A percentile compares a stretch with the other conserved stretches of the same genome.
Evolutionary conservation across 2,113 vertebrate genomes (phyloP).

Genomic region (Rhea americana): DNA sequence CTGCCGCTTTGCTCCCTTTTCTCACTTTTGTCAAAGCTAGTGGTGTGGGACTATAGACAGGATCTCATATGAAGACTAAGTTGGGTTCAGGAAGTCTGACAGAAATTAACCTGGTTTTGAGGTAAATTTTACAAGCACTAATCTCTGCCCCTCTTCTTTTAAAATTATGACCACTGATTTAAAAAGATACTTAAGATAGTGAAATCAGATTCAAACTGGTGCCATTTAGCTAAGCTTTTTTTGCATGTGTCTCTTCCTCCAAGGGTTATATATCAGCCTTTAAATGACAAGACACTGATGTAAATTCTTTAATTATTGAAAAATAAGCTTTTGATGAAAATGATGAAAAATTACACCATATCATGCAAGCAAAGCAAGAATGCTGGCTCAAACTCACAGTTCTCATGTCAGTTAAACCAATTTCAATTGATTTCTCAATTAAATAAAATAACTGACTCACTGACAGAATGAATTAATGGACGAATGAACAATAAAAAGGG

Average conservation of each 20-base stretch:
- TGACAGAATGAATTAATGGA: not conserved
- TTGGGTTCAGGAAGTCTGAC: not conserved
- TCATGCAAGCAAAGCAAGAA: not conserved
- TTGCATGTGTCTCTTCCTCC: not conserved
- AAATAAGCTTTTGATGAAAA: not conserved
- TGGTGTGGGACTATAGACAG: not conserved
- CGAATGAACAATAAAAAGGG: not conserved
- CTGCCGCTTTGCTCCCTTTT: not conserved
- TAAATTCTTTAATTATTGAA: not conserved
- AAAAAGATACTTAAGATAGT: not conserved
- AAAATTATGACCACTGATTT: not conserved
- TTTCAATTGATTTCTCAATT: not conserved
- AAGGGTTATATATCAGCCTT: not conserved
- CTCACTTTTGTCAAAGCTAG: not conserved
- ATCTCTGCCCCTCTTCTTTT: not conserved
- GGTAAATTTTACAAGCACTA: not conserved
- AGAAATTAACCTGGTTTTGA: fast-evolving
- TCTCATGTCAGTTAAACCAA: not conserved
- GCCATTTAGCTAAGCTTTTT: not conserved
- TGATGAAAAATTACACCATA: not conserved
- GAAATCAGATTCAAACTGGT: not conserved
- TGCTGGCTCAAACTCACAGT: not conserved
- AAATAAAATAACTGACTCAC: not conserved
- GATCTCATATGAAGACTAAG: fast-evolving
- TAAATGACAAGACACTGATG: not conserved